Evolutionary conservation across 1,140 invertebrate species (phyloP).

Genomic region (Temnothorax curvispinosus): DNA sequence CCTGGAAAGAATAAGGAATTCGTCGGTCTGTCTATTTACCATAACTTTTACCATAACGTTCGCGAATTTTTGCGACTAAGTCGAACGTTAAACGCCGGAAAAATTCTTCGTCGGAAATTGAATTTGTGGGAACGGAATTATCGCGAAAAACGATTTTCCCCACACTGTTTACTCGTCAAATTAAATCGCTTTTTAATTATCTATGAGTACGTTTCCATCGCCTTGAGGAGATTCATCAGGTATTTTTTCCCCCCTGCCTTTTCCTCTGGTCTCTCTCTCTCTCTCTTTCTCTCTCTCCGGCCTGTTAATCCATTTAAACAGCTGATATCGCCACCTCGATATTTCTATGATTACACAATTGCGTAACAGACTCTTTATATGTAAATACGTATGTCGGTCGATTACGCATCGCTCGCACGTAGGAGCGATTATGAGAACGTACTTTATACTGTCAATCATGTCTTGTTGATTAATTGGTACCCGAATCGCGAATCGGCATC

Average conservation of each 20-base stretch:
- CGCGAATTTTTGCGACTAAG: background rate
- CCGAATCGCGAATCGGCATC: background rate
- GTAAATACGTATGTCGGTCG: background rate
- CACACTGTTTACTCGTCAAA: background rate
- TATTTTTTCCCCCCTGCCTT: background rate
- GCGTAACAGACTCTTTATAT: background rate
- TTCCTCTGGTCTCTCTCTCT: background rate
- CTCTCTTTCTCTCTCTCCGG: background rate
- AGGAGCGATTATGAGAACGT: background rate
- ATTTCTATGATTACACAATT: background rate
- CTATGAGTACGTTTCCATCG: background rate
- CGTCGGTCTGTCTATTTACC: background rate
- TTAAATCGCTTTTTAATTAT: background rate
- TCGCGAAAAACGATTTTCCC: background rate
- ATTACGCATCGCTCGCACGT: background rate
- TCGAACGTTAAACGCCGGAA: background rate
- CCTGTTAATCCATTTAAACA: constrained; percentile 14
- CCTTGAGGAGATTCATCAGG: background rate
- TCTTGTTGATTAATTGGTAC: background rate
- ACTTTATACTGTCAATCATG: background rate
- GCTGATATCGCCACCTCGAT: background rate
- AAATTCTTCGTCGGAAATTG: background rate
- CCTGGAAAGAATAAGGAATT: background rate
- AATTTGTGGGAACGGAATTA: background rate
- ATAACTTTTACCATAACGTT: background rate